Percentiles rank a stretch among this genome's conserved stretches.
These are phyloP conservation scores for Kuschelorhynchus macadamiae DNA, from an alignment of 2,888 invertebrate genomes.

Conservation along the genomic window DNA sequence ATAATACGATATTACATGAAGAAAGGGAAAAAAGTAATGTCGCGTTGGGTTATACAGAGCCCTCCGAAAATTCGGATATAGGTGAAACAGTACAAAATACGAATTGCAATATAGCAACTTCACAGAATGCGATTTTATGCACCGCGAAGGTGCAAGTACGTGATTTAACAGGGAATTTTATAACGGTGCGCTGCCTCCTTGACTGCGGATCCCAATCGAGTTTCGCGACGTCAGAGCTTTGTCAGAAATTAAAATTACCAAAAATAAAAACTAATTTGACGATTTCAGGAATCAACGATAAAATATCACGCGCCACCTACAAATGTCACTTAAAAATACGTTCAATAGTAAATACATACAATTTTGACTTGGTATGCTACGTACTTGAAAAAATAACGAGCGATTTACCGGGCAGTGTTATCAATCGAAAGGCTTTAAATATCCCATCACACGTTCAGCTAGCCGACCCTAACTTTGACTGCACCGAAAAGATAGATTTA, in stretches of 20 bases:
- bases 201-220: conserved; percentile 45
- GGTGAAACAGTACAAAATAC: neutral
- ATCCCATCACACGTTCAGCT: conserved; percentile 21
- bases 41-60: too few relatives aligned
- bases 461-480: conserved; percentile 28
- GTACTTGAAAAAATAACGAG: conserved; percentile 32
- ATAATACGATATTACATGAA: conserved; percentile 35
- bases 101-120: conserved; percentile 18
- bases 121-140: conserved; percentile 24
- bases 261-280: conserved; percentile 27
- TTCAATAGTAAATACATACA: too few relatives aligned
- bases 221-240: conserved; percentile 37
- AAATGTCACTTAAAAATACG: conserved; percentile 36
- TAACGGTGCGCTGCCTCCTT: conserved; percentile 30
- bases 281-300: conserved; percentile 32
- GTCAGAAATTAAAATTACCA: conserved; percentile 32
- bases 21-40: neutral
- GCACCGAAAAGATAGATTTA: conserved; percentile 21
- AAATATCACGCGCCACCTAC: conserved; percentile 22
- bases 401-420: conserved; percentile 1
- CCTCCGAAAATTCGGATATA: neutral
- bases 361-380: conserved; percentile 30
- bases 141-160: conserved; percentile 14
- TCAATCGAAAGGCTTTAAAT: conserved; percentile 11
- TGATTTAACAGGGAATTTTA: neutral